phyloP scores from a whole-genome alignment of 2,797 vertebrate genomes.

The Eulemur coronatus region DNA sequence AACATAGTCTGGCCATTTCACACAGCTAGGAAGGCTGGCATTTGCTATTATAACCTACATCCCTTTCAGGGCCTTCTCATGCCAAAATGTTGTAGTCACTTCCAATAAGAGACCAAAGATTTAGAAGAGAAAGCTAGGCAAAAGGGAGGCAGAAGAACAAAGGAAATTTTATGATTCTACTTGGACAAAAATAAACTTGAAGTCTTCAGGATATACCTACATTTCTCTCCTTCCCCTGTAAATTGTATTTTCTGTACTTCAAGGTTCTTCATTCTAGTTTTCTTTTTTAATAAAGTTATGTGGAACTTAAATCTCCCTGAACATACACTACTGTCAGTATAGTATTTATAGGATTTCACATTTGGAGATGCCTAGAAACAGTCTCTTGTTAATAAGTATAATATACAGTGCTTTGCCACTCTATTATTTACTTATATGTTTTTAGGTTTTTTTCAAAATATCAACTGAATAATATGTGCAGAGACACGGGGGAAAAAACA shows the following conservation, averaged over 20 bases:
- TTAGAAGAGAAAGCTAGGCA: not conserved
- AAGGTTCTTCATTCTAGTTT: not conserved
- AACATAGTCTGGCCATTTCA: not conserved
- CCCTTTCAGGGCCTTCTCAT: not conserved
- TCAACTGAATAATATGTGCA: not conserved
- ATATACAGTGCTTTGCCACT: not conserved
- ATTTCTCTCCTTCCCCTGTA: not conserved
- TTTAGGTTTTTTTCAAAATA: not conserved
- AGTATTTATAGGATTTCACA: not conserved
- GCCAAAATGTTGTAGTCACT: not conserved
- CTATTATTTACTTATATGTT: not conserved
- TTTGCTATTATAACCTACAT: not conserved
- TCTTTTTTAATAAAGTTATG: not conserved
- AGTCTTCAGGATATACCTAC: not conserved
- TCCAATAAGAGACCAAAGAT: slow-evolving; percentile 1
- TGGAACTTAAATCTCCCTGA: not conserved
- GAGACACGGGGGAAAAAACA: not conserved
- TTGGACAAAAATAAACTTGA: not conserved
- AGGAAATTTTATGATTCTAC: not conserved
- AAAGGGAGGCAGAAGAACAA: not conserved
- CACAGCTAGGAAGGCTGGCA: not conserved
- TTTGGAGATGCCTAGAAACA: not conserved
- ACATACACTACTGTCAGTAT: not conserved
- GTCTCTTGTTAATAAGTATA: not conserved
- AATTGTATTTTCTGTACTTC: not conserved